Evolutionary conservation across 37 sponge, comb jelly and placozoan genomes (phyloP).

Genomic region (Amphimedon queenslandica): DNA sequence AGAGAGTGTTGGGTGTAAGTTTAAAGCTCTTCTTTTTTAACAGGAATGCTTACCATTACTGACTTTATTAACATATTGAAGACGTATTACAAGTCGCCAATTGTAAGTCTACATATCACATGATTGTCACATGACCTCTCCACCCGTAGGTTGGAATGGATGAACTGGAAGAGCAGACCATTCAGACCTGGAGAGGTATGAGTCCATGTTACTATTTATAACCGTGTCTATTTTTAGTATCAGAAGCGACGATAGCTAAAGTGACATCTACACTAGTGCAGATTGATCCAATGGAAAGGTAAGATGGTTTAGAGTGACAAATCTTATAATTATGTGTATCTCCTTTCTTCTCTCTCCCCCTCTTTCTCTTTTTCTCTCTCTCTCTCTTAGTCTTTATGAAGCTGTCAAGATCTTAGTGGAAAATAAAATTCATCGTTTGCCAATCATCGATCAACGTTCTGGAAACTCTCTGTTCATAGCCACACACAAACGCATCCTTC

Average conservation of each 20-base stretch:
- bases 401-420: constrained; percentile 75
- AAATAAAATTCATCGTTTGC: constrained; percentile 88
- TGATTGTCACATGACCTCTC: constrained; percentile 1
- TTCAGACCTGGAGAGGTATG: constrained; percentile 71
- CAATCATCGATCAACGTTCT: constrained; percentile 76
- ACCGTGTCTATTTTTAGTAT: constrained; percentile 15
- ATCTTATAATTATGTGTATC: background rate
- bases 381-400: constrained; percentile 55
- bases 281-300: constrained; percentile 77
- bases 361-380: background rate
- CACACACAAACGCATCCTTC: constrained; percentile 88
- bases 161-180: constrained; percentile 88
- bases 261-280: constrained; percentile 47
- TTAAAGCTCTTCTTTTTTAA: constrained; percentile 5
- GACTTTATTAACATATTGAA: constrained; percentile 93
- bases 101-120: constrained; percentile 48
- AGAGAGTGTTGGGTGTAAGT: background rate
- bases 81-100: constrained; percentile 84
- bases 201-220: background rate
- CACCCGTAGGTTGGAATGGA: constrained; percentile 74
- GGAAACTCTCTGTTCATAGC: constrained; percentile 88
- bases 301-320: background rate
- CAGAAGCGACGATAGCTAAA: constrained; percentile 46
- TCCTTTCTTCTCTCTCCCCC: background rate
- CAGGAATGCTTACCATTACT: constrained; percentile 94